Base-by-base conservation (phyloP, 2,113 vertebrate genomes). In the Scartelaos histophorus region DNA sequence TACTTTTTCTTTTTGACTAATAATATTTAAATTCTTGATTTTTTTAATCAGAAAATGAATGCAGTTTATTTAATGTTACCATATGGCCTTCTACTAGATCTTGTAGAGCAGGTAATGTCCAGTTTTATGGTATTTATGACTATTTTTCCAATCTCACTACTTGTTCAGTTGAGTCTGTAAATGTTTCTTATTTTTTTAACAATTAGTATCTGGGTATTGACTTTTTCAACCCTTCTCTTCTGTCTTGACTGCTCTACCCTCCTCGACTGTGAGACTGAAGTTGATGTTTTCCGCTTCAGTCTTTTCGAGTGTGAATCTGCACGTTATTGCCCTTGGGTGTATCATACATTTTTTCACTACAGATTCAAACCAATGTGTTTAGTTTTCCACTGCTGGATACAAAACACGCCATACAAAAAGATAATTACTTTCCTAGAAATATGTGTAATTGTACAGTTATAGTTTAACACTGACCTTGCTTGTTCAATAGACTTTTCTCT, bases 401-500 rank as follows among this genome's bases (percentile, higher is more conserved):
- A 58, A 58, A 58, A 58, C 2, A n/a, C 6, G 16, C 17, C 19
- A n/a, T n/a, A 54, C 53, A 54, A 54, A 7, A 54, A 5, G 11
- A 15, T 60, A 29, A 29, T 25, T 60, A 29, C n/a, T 57, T 4
- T 24, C 11, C 22, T 2, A 61, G 11, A 22, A 24, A 60, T 60
- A 29, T 61, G 7, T 7, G 16, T 61, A 9, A 61, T 17, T 17
- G 0, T 15, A 61, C 24, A 6, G 1, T 15, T 7, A 34, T 61
- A 25, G 22, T 46, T 21, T 57, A 54, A 54, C 68, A 51, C 38
- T 68, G 79, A 47, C 69, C 53, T 72, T 56, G 34, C 17, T 60
- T 76, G 71, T 54, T 34, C 58, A 34, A 7, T 61, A 17, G 13
- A 34, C 47, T n/a, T 57, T 38, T 19, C 34, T 38, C 34, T 64